These are phyloP conservation scores for Urocynchramus pylzowi DNA, from an alignment of 2,113 vertebrate genomes.

Conservation along the genomic window DNA sequence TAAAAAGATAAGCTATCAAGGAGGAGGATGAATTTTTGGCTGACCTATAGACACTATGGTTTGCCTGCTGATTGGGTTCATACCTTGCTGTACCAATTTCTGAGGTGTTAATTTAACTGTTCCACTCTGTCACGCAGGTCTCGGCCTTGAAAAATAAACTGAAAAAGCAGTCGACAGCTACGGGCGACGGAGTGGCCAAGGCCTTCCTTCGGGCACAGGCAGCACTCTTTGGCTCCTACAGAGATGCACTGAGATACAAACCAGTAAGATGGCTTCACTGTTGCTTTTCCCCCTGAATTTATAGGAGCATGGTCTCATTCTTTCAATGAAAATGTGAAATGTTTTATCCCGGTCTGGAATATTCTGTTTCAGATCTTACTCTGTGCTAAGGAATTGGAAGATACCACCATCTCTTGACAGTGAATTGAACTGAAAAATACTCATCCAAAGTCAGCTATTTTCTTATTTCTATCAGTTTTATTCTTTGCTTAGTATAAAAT, in stretches of 20 bases:
- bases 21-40: slow-evolving; percentile 78
- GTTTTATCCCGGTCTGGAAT: background rate
- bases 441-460: background rate
- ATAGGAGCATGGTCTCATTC: background rate
- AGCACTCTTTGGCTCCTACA: slow-evolving; percentile 92
- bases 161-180: slow-evolving; percentile 98
- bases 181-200: slow-evolving; percentile 88
- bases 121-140: slow-evolving; percentile 84
- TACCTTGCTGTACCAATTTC: slow-evolving; percentile 87
- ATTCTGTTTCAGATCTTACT: background rate
- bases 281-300: background rate
- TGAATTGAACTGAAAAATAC: background rate
- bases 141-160: slow-evolving; percentile 94
- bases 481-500: background rate
- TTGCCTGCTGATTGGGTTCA: slow-evolving; percentile 87
- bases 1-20: slow-evolving; percentile 81
- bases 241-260: slow-evolving; percentile 94
- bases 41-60: slow-evolving; percentile 87
- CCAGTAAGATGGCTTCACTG: slow-evolving; percentile 81
- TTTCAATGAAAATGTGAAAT: background rate
- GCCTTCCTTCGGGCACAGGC: slow-evolving; percentile 93
- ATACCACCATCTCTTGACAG: background rate
- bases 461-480: background rate
- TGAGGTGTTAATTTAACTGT: slow-evolving; percentile 95
- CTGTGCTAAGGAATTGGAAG: background rate